These are phyloP conservation scores for Amblyteles armatorius DNA, from an alignment of 2,888 invertebrate species.

Conservation along the genomic window DNA sequence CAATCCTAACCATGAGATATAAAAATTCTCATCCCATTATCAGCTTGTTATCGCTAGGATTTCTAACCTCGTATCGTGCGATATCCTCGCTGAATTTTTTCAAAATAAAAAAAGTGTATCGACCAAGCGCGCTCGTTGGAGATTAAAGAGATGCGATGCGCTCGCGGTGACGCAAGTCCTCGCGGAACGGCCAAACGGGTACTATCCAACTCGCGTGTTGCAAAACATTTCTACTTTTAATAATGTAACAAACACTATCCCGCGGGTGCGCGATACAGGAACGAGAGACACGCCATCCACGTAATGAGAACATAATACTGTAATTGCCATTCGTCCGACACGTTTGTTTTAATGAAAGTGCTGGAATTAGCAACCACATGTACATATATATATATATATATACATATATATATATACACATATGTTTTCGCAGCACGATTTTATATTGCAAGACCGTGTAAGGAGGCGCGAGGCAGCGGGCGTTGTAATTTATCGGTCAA, in stretches of 20 bases:
- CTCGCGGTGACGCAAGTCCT: not conserved
- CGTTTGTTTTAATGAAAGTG: not conserved
- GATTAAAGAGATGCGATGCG: not conserved
- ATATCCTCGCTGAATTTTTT: not conserved
- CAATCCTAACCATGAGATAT: no score
- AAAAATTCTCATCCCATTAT: not conserved
- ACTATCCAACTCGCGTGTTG: not conserved
- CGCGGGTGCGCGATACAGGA: not conserved
- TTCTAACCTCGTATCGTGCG: not conserved
- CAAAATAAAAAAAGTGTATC: not conserved
- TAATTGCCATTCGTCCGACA: slow-evolving; percentile 16
- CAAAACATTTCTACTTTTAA: slow-evolving; percentile 3
- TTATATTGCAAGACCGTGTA: slow-evolving; percentile 27
- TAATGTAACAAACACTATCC: not conserved
- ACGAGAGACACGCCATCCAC: not conserved
- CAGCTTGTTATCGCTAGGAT: no score
- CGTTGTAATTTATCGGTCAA: slow-evolving; percentile 52
- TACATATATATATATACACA: no score
- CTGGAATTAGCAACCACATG: not conserved
- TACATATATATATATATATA: not conserved
- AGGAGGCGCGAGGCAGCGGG: slow-evolving; percentile 25
- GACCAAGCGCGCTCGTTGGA: not conserved
- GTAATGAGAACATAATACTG: slow-evolving; percentile 25
- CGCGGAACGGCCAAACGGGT: not conserved
- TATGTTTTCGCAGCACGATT: not conserved